Conservation (phyloP, 2,797 vertebrate genomes). For the Lacerta bilineata region DNA sequence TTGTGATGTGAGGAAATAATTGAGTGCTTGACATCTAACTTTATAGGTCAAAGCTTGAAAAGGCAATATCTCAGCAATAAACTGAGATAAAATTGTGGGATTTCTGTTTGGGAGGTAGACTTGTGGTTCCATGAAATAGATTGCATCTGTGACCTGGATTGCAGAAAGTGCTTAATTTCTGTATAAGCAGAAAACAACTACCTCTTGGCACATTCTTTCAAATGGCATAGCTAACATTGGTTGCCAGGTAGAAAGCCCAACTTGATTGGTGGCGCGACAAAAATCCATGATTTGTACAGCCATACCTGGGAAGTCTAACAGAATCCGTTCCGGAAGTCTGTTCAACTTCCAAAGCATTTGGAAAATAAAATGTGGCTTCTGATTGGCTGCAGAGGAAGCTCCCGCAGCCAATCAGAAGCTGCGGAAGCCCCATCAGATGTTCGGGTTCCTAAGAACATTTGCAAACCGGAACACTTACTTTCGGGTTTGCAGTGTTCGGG, state of each 20-base stretch:
- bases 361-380: no score
- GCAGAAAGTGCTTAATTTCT: constrained; percentile 45
- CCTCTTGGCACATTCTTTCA: not conserved
- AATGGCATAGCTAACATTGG: no score
- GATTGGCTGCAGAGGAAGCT: no score
- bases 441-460: no score
- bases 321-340: no score
- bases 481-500: no score
- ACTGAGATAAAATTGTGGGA: constrained; percentile 73
- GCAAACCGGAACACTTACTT: no score
- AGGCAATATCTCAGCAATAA: constrained; percentile 75
- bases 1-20: constrained; percentile 78
- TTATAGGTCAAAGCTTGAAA: constrained; percentile 76
- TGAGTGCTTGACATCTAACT: constrained; percentile 79
- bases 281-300: not conserved
- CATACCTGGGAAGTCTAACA: no score
- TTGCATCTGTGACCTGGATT: constrained; percentile 57
- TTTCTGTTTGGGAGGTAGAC: constrained; percentile 53
- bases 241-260: not conserved
- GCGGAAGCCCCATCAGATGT: no score
- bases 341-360: no score
- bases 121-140: constrained; percentile 61
- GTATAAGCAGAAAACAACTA: constrained; percentile 21
- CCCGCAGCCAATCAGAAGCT: no score
- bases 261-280: not conserved